Conservation (phyloP, 2,797 vertebrate genomes). For the Hypotaenidia philippensis region DNA sequence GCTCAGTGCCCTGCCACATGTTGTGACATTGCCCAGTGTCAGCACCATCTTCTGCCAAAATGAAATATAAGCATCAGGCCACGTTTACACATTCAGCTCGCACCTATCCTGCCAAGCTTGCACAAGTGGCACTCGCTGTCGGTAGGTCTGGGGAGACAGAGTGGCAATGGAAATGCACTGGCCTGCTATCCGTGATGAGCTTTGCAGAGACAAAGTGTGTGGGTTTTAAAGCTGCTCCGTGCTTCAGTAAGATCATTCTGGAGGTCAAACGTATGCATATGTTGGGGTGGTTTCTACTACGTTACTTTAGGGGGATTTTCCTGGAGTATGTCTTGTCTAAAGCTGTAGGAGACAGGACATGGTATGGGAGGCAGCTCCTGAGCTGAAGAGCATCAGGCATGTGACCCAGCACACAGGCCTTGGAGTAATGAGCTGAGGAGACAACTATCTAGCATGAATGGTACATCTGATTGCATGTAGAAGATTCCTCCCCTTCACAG, state of each 20-base stretch:
- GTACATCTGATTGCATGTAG: neutral
- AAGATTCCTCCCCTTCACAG: neutral
- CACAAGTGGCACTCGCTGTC: accelerated
- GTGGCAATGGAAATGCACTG: conserved; percentile 23
- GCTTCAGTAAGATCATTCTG: neutral
- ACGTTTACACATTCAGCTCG: neutral
- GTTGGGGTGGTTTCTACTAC: neutral
- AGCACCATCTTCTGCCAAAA: neutral
- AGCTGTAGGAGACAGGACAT: neutral
- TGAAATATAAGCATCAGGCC: neutral
- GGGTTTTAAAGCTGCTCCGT: neutral
- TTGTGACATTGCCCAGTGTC: neutral
- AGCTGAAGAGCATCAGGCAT: neutral
- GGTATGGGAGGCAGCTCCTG: neutral
- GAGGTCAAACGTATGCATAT: accelerated
- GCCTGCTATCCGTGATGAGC: neutral
- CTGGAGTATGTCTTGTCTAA: neutral
- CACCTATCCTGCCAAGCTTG: conserved; percentile 7
- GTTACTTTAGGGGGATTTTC: neutral
- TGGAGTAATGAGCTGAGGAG: neutral
- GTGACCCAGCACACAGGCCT: neutral
- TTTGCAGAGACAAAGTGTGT: neutral
- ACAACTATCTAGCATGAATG: accelerated
- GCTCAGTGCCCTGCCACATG: neutral
- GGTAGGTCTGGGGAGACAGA: conserved; percentile 39